Conservation (phyloP, 2,797 vertebrate genomes). For the Amphiprion clarkii region DNA sequence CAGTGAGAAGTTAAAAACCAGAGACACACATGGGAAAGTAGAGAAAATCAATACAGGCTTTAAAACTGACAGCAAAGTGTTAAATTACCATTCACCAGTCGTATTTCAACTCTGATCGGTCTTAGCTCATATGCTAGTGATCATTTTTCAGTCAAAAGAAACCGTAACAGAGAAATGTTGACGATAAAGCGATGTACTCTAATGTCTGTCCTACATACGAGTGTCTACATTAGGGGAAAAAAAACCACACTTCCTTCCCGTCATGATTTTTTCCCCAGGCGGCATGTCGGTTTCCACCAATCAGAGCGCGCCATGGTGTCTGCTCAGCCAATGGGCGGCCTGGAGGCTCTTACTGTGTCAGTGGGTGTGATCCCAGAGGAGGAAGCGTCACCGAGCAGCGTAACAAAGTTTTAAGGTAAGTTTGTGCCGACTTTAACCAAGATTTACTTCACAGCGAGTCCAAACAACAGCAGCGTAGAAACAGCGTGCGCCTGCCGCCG, state of each 20-base stretch:
- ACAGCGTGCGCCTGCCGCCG: fast-evolving
- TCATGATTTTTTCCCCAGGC: constrained; percentile 28
- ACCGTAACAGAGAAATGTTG: background rate
- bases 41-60: too few species aligned
- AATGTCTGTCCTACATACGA: constrained; percentile 3
- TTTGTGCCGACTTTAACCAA: constrained; percentile 40
- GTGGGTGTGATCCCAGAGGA: constrained; percentile 66
- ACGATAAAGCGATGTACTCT: background rate
- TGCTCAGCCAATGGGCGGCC: constrained; percentile 73
- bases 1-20: background rate
- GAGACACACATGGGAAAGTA: background rate
- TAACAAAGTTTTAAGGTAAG: constrained; percentile 78
- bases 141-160: background rate
- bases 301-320: constrained; percentile 37
- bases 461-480: background rate
- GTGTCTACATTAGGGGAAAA: background rate
- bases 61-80: too few species aligned
- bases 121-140: background rate
- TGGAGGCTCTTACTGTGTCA: constrained; percentile 23
- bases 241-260: constrained; percentile 69
- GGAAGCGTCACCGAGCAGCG: constrained; percentile 72
- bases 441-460: background rate
- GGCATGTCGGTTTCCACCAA: constrained; percentile 62
- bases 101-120: background rate
- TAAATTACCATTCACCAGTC: too few species aligned